A percentile compares a stretch with the other conserved stretches of the same genome.
Conservation (phyloP, 2,888 invertebrate genomes). For the Rhyacophila evoluta region DNA sequence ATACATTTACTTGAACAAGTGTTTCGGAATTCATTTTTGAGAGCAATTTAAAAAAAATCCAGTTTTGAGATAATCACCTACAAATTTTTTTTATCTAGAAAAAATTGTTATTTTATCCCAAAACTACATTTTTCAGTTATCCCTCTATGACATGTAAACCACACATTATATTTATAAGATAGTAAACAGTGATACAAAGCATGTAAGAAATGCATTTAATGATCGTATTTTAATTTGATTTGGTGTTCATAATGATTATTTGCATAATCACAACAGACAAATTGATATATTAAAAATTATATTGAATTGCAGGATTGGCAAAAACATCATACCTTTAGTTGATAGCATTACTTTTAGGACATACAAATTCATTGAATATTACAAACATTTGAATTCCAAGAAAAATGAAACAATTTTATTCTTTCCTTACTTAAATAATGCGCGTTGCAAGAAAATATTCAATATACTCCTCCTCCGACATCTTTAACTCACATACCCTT, state of each 20-base stretch:
- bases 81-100: no score
- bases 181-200: neutral
- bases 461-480: neutral
- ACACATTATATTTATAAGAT: no score
- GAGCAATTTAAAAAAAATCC: no score
- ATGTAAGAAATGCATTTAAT: neutral
- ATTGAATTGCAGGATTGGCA: neutral
- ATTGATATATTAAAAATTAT: neutral
- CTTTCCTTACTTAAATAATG: neutral
- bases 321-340: neutral
- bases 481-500: neutral
- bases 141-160: no score
- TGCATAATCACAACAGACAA: no score
- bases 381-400: neutral
- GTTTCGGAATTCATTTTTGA: neutral
- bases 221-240: neutral
- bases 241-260: no score
- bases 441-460: neutral
- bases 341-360: neutral
- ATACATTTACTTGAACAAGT: neutral
- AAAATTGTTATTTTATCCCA: no score
- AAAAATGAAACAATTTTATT: neutral
- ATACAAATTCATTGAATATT: neutral
- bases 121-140: no score
- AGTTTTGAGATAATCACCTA: no score